These are phyloP conservation scores for Pseudocheirus occidentalis DNA, from an alignment of 2,797 vertebrate species.

Conservation along the genomic window DNA sequence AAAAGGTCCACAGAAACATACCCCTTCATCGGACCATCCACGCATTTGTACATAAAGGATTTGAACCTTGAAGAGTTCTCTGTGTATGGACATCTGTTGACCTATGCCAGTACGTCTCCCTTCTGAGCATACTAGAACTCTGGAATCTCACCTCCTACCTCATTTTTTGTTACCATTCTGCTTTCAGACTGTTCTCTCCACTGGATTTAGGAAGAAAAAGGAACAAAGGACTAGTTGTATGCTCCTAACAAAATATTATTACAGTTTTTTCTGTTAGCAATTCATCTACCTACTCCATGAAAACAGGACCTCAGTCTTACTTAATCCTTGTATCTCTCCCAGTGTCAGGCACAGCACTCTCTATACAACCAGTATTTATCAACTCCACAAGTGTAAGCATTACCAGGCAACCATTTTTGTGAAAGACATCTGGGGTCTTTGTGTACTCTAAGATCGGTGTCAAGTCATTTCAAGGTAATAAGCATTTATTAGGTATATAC, in stretches of 20 bases:
- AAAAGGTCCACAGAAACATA: not conserved
- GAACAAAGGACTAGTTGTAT: not conserved
- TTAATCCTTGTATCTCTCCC: not conserved
- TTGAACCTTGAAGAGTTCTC: not conserved
- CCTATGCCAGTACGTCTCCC: not conserved
- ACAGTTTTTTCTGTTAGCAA: not conserved
- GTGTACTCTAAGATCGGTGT: not conserved
- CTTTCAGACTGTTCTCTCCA: not conserved
- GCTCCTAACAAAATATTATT: not conserved
- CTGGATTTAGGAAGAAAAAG: not conserved
- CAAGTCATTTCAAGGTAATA: not conserved
- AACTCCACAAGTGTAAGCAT: not conserved
- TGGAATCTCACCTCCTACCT: not conserved
- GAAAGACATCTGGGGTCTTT: not conserved
- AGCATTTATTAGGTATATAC: not conserved
- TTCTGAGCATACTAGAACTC: not conserved
- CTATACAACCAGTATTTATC: not conserved
- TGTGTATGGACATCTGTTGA: not conserved
- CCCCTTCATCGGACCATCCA: not conserved
- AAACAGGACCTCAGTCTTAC: not conserved
- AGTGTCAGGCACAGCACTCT: not conserved
- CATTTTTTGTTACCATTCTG: not conserved
- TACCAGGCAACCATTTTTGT: not conserved
- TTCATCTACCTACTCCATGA: not conserved
- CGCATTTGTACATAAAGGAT: not conserved